Base-by-base conservation (phyloP, 2,113 vertebrate species). In the Anas platyrhynchos region DNA sequence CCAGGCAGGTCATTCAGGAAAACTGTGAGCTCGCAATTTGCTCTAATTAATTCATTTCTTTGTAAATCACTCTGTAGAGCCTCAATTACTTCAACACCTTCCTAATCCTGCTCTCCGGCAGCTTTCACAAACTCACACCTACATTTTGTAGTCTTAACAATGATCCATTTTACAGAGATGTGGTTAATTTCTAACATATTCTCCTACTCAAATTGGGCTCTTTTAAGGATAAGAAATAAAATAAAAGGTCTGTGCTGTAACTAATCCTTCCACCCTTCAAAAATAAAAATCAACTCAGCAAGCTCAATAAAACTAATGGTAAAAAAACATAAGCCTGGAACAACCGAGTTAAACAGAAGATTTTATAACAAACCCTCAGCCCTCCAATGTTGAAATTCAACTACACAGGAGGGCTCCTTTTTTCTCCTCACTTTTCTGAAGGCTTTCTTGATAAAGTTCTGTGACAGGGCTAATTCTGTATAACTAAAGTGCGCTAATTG, bases 21-120 rank as follows among this genome's bases (percentile, higher is more conserved):
- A 93, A 77, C 44, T 27, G 31, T 18, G 32, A 91, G 81, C n/a
- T 79, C 58, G 66, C 46, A 44, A 69, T 92, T 93, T 96, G 68
- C 88, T 93, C 65, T 71, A 79, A 94, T 97, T 94, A 94, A 93
- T 96, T 95, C 41, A 82, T 81, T 94, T 93, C 80, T 92, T 93
- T 92, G 75, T 88, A 89, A 91, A 96, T 81, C 25, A 13, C 87
- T 83, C 87, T 73, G 83, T 93, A 92, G 62, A 95, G 81, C 80
- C 81, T 88, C 74, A 68, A 86, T 93, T 94, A 91, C 73, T 96
- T 96, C 83, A 86, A 81, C 86, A 95, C 81, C 86, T 94, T 95
- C 80, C 91, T 91, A 96, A 95, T 93, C 71, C 65, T 13, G 41
- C 58, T 91, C 73, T 38, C 12, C 2, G 32, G 91, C 89, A 83